phyloP scores from a whole-genome alignment of 2,113 vertebrate species.

The Ibidorhyncha struthersii region DNA sequence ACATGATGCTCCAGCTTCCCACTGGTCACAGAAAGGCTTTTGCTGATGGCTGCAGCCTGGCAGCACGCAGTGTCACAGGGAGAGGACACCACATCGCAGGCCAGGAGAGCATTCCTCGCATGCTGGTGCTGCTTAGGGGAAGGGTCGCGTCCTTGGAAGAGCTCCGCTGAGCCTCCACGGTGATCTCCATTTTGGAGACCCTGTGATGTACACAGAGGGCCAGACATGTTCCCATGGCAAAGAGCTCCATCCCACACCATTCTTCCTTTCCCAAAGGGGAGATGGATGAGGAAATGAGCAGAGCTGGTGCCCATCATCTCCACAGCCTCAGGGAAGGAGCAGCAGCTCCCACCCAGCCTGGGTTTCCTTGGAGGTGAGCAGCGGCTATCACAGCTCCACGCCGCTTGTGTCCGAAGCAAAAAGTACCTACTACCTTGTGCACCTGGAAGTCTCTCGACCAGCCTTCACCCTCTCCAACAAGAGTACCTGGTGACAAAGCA shows the following conservation, averaged over 20 bases:
- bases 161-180: neutral
- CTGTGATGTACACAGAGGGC: fast-evolving
- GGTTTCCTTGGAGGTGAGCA: neutral
- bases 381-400: neutral
- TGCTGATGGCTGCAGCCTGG: neutral
- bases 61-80: fast-evolving
- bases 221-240: neutral
- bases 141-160: neutral
- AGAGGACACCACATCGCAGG: neutral
- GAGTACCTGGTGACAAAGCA: neutral
- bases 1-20: neutral
- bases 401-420: fast-evolving
- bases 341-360: neutral
- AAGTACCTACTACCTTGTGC: neutral
- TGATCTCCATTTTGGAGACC: neutral
- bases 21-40: neutral
- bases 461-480: neutral
- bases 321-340: neutral
- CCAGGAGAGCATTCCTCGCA: neutral
- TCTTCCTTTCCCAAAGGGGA: neutral
- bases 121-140: neutral
- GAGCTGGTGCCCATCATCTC: neutral
- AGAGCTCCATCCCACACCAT: neutral
- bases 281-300: neutral
- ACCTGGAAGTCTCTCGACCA: neutral